Percentiles rank a stretch among this genome's conserved stretches.
These are phyloP conservation scores for Alloplasta piceator DNA, from an alignment of 2,888 invertebrate species.

Conservation along the genomic window DNA sequence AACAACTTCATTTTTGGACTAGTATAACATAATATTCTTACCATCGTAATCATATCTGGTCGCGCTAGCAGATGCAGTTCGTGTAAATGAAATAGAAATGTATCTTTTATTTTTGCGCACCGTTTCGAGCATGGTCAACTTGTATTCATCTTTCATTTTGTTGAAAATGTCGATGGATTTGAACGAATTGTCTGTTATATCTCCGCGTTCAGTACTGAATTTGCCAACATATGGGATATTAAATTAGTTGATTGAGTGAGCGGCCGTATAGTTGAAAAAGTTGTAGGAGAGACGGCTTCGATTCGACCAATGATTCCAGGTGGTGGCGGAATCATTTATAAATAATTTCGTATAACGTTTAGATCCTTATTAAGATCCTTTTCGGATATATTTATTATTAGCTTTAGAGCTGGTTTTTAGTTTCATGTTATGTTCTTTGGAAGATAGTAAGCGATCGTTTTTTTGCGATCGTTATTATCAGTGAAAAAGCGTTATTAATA, in stretches of 20 bases:
- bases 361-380: no score
- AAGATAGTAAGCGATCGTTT: no score
- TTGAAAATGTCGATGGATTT: conserved; percentile 5
- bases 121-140: conserved; percentile 23
- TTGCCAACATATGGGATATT: background rate
- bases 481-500: no score
- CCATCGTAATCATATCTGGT: conserved; percentile 23
- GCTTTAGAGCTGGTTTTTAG: no score
- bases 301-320: conserved; percentile 1
- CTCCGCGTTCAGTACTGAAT: background rate
- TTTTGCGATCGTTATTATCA: no score
- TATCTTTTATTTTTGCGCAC: conserved; percentile 32
- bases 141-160: conserved; percentile 18
- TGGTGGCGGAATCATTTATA: no score
- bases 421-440: no score
- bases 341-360: no score
- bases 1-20: background rate
- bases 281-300: no score
- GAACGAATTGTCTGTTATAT: conserved; percentile 29
- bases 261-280: no score
- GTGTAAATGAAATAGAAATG: conserved; percentile 14
- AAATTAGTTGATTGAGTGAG: no score
- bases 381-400: no score
- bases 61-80: conserved; percentile 1
- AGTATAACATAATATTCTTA: conserved; percentile 19